Conservation (phyloP, 2,888 invertebrate genomes). For the Rhodophaea formosa region DNA sequence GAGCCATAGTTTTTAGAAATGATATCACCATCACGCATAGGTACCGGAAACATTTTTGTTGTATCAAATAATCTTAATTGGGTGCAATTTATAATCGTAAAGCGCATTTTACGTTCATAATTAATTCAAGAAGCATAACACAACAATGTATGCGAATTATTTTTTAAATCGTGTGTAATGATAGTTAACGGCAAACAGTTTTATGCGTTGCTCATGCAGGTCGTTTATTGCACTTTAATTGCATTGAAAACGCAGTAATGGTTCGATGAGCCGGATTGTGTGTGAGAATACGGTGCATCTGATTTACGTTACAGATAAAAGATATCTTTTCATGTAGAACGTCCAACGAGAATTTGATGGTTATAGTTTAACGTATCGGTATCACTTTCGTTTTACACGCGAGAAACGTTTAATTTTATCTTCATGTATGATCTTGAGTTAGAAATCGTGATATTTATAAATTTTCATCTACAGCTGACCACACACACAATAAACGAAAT, state of each 20-base stretch:
- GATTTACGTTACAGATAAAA: constrained; percentile 22
- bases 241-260: constrained; percentile 47
- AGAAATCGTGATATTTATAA: no score
- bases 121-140: constrained; percentile 14
- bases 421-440: no score
- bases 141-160: constrained; percentile 14
- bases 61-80: background rate
- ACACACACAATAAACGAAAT: no score
- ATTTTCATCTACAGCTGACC: no score
- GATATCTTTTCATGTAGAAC: constrained; percentile 9
- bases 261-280: constrained; percentile 36
- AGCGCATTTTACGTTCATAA: constrained; percentile 5
- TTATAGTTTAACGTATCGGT: background rate
- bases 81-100: background rate
- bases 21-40: no score
- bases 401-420: no score
- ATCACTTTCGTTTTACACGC: background rate
- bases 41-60: background rate
- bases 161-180: constrained; percentile 40
- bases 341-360: background rate
- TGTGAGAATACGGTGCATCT: constrained; percentile 23
- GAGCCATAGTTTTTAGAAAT: no score
- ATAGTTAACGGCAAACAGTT: constrained; percentile 33
- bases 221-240: constrained; percentile 62
- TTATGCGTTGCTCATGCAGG: constrained; percentile 35